phyloP scores from a whole-genome alignment of 2,797 vertebrate genomes.

The Phalanger gymnotis region DNA sequence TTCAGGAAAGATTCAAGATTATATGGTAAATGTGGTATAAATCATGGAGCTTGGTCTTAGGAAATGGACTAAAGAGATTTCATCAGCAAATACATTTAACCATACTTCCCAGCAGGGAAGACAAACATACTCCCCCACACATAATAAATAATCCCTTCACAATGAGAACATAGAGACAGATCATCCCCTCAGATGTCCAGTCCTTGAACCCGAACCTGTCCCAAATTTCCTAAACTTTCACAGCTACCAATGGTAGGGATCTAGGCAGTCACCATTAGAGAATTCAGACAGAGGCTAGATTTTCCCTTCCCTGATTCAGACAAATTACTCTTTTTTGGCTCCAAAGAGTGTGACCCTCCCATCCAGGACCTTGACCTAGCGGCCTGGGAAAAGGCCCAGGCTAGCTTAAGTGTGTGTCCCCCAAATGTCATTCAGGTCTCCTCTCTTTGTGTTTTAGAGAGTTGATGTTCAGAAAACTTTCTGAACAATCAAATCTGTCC shows the following conservation, averaged over 20 bases:
- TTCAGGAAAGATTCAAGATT: neutral
- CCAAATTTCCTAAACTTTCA: neutral
- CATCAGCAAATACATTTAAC: neutral
- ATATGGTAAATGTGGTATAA: neutral
- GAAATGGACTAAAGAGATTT: neutral
- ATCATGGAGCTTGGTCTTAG: neutral
- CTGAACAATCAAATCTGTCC: neutral
- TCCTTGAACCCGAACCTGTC: neutral
- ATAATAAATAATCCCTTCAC: neutral
- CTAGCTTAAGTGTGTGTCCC: neutral
- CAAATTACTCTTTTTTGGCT: neutral
- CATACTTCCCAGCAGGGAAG: constrained; percentile 7
- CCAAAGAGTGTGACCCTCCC: neutral
- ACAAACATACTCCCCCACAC: neutral
- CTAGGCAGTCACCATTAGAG: neutral
- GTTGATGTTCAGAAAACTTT: neutral
- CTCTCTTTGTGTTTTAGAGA: neutral
- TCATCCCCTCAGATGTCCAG: neutral
- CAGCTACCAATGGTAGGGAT: neutral
- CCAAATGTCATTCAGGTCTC: neutral
- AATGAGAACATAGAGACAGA: neutral
- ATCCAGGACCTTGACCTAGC: neutral
- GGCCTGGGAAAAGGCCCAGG: neutral
- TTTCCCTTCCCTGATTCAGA: neutral
- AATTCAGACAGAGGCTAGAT: neutral